phyloP scores from a whole-genome alignment of 2,888 invertebrate genomes.

The Chaitophorus viminalis region DNA sequence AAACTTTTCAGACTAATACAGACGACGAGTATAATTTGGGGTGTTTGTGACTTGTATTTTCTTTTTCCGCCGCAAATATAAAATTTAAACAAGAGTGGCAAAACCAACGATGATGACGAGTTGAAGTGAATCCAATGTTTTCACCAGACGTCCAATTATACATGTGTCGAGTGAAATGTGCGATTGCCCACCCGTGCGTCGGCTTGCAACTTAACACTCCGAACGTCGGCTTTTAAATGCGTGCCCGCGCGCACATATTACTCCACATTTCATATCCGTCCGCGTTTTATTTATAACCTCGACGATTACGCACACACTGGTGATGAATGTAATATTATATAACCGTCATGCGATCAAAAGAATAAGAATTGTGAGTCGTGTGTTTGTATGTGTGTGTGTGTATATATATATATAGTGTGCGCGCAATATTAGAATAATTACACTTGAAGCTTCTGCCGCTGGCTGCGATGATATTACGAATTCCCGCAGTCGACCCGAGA shows the following conservation, averaged over 20 bases:
- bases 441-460: not conserved
- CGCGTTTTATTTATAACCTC: not conserved
- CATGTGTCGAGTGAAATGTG: constrained; percentile 39
- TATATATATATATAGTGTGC: too few species aligned
- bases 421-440: too few species aligned
- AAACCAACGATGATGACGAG: not conserved
- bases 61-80: not conserved
- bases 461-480: too few species aligned
- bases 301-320: not conserved
- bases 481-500: too few species aligned
- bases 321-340: not conserved
- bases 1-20: not conserved
- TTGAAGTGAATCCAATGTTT: constrained; percentile 34
- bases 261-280: not conserved
- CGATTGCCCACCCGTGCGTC: not conserved
- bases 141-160: constrained; percentile 38
- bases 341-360: not conserved
- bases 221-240: too few species aligned
- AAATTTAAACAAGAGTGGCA: not conserved
- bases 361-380: too few species aligned
- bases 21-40: not conserved
- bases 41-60: not conserved
- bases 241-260: not conserved
- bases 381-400: too few species aligned
- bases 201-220: constrained; percentile 15